phyloP scores from a whole-genome alignment of 1,140 invertebrate species.

The Zaprionus kolodkinae region DNA sequence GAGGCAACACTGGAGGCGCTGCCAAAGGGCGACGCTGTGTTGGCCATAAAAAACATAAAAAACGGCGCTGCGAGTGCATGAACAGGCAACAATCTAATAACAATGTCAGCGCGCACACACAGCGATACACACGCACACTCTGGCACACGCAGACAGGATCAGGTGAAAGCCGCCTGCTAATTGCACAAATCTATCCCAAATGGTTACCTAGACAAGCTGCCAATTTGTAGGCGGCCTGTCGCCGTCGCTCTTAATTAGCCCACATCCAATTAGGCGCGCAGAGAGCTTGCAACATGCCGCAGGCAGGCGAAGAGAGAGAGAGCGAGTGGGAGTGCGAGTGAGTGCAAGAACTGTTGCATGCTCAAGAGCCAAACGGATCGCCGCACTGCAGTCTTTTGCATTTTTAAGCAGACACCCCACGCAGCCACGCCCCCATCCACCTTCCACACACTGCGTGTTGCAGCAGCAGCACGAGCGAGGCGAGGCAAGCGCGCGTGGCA shows the following conservation, averaged over 20 bases:
- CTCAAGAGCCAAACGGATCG: conserved; percentile 38
- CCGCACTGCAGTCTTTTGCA: conserved; percentile 65
- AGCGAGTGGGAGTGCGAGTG: not conserved
- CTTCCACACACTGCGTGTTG: conserved; percentile 14
- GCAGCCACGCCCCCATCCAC: not conserved
- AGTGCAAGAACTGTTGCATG: conserved; percentile 16
- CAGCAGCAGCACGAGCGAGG: conserved; percentile 48
- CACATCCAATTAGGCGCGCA: conserved; percentile 56
- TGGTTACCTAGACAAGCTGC: conserved; percentile 62
- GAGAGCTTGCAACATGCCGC: conserved; percentile 15
- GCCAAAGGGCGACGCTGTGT: not conserved
- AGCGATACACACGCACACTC: not conserved
- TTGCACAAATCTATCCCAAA: conserved; percentile 77
- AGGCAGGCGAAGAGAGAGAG: not conserved
- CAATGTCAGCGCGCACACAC: conserved; percentile 7
- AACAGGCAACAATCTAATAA: conserved; percentile 17
- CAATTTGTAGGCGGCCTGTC: conserved; percentile 61
- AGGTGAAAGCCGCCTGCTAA: conserved; percentile 45
- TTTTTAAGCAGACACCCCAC: conserved; percentile 65
- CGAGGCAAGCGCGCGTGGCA: conserved; percentile 67
- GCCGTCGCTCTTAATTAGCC: conserved; percentile 61
- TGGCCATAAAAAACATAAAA: conserved; percentile 37
- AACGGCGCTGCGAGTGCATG: conserved; percentile 13
- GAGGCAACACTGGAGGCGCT: not conserved
- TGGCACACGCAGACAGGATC: conserved; percentile 20